Conservation (phyloP, 2,888 invertebrate genomes). For the Nemurella pictetii region DNA sequence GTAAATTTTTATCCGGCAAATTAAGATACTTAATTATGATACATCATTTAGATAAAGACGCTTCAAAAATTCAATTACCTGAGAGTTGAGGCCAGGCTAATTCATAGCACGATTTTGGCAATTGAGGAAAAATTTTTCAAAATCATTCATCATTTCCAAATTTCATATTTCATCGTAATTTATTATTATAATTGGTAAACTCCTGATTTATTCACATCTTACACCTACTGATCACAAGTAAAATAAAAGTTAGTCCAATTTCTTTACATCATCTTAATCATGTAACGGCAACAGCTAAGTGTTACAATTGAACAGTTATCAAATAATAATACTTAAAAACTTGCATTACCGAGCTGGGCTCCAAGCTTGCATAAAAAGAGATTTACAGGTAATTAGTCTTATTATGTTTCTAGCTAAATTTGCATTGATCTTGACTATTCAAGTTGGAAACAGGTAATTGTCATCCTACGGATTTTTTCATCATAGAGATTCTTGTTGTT, state of each 20-base stretch:
- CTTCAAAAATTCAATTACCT: no score
- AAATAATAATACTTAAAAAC: neutral
- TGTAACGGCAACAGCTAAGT: neutral
- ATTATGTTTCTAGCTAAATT: neutral
- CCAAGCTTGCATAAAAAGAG: neutral
- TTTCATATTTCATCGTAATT: no score
- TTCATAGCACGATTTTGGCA: no score
- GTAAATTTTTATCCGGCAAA: no score
- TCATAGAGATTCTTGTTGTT: neutral
- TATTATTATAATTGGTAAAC: no score
- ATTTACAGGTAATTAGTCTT: neutral
- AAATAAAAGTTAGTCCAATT: neutral
- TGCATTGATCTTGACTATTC: neutral
- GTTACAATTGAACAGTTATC: neutral
- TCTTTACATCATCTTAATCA: neutral
- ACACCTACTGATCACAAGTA: neutral
- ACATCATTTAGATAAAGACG: no score
- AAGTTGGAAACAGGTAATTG: neutral
- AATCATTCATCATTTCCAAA: no score
- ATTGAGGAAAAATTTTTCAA: no score
- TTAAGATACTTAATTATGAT: no score
- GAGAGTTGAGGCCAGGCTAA: no score
- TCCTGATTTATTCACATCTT: neutral
- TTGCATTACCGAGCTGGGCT: no score
- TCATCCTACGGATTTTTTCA: neutral